A percentile compares a stretch with the other conserved stretches of the same genome.
These are phyloP conservation scores for Euglossa dilemma DNA, from an alignment of 1,140 invertebrate genomes.

Conservation along the genomic window DNA sequence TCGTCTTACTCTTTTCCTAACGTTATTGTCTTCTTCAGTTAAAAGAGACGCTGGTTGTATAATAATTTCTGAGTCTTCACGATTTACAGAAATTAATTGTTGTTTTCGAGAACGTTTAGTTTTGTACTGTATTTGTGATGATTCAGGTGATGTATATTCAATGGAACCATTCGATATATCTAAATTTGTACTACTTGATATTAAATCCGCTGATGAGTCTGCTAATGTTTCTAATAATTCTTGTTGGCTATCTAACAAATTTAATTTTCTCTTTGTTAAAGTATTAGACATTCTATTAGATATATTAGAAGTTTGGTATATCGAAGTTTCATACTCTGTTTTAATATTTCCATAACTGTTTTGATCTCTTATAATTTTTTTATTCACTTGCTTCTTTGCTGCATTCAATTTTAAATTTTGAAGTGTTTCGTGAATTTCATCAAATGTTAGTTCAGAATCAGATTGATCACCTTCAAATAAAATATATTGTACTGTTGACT, in stretches of 20 bases:
- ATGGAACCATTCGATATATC: slow-evolving; percentile 37
- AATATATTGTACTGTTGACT: slow-evolving; percentile 79
- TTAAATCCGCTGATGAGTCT: slow-evolving; percentile 26
- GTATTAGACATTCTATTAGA: slow-evolving; percentile 15
- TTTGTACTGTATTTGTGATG: slow-evolving; percentile 56
- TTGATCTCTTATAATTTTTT: slow-evolving; percentile 12
- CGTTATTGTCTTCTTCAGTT: slow-evolving; percentile 72
- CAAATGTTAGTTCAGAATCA: slow-evolving; percentile 79
- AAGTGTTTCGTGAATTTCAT: slow-evolving; percentile 75
- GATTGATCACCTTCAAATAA: slow-evolving; percentile 75
- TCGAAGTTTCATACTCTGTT: not conserved
- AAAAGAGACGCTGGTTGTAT: slow-evolving; percentile 77
- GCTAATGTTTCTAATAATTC: slow-evolving; percentile 49
- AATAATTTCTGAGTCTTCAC: slow-evolving; percentile 80
- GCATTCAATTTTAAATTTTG: slow-evolving; percentile 59
- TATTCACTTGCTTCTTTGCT: slow-evolving; percentile 6
- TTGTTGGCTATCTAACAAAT: slow-evolving; percentile 50
- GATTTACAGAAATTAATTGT: slow-evolving; percentile 78
- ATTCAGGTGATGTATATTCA: slow-evolving; percentile 17
- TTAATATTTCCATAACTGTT: not conserved
- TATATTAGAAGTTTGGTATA: slow-evolving; percentile 1
- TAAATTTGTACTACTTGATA: slow-evolving; percentile 43
- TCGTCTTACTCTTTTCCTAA: slow-evolving; percentile 70
- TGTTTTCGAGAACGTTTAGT: slow-evolving; percentile 80
- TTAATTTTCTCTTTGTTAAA: slow-evolving; percentile 30